These are phyloP conservation scores for Rhyzopertha dominica DNA, from an alignment of 1,140 invertebrate species.

Conservation along the genomic window DNA sequence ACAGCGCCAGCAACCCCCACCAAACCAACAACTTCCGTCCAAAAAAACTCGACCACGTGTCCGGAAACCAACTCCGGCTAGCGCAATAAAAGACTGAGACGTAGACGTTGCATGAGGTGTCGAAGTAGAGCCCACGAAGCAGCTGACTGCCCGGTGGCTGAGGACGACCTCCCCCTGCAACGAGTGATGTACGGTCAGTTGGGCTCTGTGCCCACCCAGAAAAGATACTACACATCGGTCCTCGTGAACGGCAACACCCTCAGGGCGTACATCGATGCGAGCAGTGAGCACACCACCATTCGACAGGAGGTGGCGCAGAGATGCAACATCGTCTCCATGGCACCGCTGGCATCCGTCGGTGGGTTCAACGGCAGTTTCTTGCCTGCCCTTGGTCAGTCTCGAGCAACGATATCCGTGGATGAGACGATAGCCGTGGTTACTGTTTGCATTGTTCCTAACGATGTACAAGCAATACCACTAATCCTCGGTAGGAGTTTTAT, in stretches of 20 bases:
- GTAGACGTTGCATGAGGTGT: not conserved
- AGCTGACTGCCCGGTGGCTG: no score
- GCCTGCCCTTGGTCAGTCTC: constrained; percentile 5
- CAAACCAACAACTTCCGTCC: constrained; percentile 5
- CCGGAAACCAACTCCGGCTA: not conserved
- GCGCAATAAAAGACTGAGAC: not conserved
- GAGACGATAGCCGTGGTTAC: constrained; percentile 5
- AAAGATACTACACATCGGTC: constrained; percentile 8
- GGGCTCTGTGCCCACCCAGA: not conserved
- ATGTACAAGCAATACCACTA: constrained; percentile 13
- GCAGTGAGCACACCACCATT: constrained; percentile 8
- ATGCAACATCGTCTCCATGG: constrained; percentile 3
- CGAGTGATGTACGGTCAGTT: constrained; percentile 6
- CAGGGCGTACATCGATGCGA: constrained; percentile 9
- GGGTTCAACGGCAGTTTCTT: constrained; percentile 6
- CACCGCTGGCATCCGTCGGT: constrained; percentile 1
- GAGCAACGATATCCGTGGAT: constrained; percentile 7
- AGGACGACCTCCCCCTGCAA: not conserved
- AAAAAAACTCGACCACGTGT: constrained; percentile 6
- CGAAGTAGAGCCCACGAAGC: not conserved
- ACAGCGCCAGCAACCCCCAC: not conserved
- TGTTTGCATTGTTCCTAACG: constrained; percentile 10
- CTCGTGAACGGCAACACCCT: constrained; percentile 4
- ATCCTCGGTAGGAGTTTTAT: constrained; percentile 9
- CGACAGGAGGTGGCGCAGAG: constrained; percentile 1